phyloP scores from a whole-genome alignment of 2,797 vertebrate species.

The Pelochelys cantorii region DNA sequence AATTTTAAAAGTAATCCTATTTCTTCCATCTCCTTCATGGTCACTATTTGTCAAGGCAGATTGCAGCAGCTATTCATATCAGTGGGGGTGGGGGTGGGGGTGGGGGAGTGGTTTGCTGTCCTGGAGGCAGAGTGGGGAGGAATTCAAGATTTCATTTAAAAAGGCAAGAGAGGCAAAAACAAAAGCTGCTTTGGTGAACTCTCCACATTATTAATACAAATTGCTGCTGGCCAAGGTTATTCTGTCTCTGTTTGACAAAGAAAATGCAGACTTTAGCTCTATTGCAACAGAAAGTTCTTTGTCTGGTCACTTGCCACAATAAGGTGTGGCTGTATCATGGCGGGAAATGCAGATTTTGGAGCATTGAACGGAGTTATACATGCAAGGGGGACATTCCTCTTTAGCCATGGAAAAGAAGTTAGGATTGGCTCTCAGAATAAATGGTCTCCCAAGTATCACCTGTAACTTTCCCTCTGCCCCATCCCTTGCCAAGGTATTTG shows the following conservation, averaged over 20 bases:
- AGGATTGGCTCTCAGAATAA: neutral
- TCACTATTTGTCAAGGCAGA: conserved; percentile 36
- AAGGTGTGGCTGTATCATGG: neutral
- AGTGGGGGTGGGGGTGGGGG: neutral
- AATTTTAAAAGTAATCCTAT: neutral
- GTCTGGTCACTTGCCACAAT: neutral
- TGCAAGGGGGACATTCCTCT: neutral
- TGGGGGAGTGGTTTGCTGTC: neutral
- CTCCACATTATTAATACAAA: neutral
- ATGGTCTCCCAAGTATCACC: neutral
- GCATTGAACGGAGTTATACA: neutral
- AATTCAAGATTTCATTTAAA: neutral
- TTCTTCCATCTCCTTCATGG: conserved; percentile 29
- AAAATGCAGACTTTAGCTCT: neutral
- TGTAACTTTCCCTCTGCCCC: accelerated
- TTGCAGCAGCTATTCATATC: conserved; percentile 22
- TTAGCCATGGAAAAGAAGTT: neutral
- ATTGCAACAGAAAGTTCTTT: neutral
- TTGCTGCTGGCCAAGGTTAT: neutral
- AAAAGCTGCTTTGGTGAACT: neutral
- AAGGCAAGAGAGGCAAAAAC: neutral
- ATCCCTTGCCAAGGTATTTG: neutral
- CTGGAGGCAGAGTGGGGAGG: neutral
- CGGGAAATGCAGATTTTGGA: neutral
- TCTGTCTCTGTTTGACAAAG: neutral